Conservation (phyloP, 2,797 vertebrate genomes). For the Pyrocephalus nanus region DNA sequence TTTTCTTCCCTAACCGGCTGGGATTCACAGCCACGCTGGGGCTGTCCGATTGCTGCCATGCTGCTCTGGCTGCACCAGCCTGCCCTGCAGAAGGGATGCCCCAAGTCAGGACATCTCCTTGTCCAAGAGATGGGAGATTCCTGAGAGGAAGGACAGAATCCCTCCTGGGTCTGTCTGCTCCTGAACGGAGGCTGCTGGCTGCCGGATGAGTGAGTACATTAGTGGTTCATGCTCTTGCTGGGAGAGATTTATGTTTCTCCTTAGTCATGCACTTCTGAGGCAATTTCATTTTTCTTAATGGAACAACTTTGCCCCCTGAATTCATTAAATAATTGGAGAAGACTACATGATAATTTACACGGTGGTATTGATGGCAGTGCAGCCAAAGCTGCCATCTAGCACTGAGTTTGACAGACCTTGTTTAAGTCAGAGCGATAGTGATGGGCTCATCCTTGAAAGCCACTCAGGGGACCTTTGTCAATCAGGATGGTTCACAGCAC, state of each 20-base stretch:
- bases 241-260: not conserved
- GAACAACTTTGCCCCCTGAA: not conserved
- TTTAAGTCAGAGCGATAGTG: rapidly evolving
- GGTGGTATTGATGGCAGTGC: not conserved
- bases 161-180: not conserved
- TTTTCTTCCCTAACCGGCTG: not conserved
- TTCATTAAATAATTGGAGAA: not conserved
- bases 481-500: not conserved
- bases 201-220: not conserved
- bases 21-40: not conserved
- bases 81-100: not conserved
- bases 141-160: not conserved
- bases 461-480: rapidly evolving
- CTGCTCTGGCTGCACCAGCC: not conserved
- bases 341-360: not conserved
- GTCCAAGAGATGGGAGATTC: not conserved
- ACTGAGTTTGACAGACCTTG: not conserved
- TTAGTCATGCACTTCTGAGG: not conserved
- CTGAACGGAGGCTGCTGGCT: not conserved
- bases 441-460: not conserved
- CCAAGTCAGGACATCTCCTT: not conserved
- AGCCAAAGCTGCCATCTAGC: not conserved
- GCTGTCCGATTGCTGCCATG: rapidly evolving
- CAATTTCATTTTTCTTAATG: constrained; percentile 1
- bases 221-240: rapidly evolving